phyloP scores from a whole-genome alignment of 1,140 invertebrate genomes.

The Megalopta genalis region DNA sequence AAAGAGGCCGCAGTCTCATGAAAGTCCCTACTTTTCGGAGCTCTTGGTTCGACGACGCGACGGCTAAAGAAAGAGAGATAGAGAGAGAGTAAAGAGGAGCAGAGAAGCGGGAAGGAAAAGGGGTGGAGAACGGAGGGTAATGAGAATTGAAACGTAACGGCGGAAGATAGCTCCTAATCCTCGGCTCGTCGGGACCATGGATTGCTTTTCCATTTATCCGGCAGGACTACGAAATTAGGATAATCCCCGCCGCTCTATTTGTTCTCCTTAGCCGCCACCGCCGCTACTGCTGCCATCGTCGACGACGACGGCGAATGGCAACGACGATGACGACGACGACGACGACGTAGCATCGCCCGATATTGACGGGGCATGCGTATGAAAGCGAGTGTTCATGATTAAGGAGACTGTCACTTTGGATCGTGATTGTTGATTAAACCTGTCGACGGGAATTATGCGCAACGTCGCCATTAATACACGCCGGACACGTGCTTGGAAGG shows the following conservation, averaged over 20 bases:
- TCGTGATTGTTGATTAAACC: slow-evolving; percentile 51
- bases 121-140: slow-evolving; percentile 56
- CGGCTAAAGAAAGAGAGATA: not conserved
- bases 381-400: slow-evolving; percentile 38
- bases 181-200: slow-evolving; percentile 55
- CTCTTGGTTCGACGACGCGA: not conserved
- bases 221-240: slow-evolving; percentile 44
- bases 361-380: slow-evolving; percentile 23
- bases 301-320: not conserved
- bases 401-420: slow-evolving; percentile 47
- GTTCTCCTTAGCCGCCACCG: not conserved
- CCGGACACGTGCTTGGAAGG: not conserved
- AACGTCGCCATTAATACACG: slow-evolving; percentile 18
- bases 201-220: slow-evolving; percentile 61
- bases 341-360: not conserved
- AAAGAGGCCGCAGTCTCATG: slow-evolving; percentile 60
- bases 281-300: not conserved
- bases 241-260: slow-evolving; percentile 7
- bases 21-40: slow-evolving; percentile 9
- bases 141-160: slow-evolving; percentile 72
- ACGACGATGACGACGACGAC: not conserved
- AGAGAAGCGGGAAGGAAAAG: not conserved
- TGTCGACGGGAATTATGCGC: slow-evolving; percentile 40
- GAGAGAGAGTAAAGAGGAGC: no score
- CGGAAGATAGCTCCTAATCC: slow-evolving; percentile 63